phyloP scores from a whole-genome alignment of 2,888 invertebrate genomes.

The Alitta virens region DNA sequence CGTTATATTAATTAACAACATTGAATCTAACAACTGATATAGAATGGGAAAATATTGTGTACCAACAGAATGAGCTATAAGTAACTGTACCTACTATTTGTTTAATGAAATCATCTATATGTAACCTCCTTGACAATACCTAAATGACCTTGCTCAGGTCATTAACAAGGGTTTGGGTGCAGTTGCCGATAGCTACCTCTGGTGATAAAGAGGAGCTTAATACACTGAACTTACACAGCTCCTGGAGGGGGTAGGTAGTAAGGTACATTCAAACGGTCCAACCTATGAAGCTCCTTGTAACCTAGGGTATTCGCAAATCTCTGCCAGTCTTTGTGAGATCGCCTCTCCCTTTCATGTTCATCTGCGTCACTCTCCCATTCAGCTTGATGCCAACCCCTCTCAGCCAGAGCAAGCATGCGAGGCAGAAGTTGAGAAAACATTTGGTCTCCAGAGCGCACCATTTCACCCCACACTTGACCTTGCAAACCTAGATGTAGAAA shows the following conservation, averaged over 20 bases:
- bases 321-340: conserved; percentile 35
- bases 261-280: conserved; percentile 35
- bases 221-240: conserved; percentile 36
- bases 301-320: conserved; percentile 43
- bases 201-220: too few relatives aligned
- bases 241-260: conserved; percentile 48
- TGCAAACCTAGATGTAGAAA: too few relatives aligned
- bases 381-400: conserved; percentile 46
- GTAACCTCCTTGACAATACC: too few relatives aligned
- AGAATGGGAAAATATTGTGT: too few relatives aligned
- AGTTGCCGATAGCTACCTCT: too few relatives aligned
- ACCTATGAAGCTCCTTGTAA: conserved; percentile 36
- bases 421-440: background rate
- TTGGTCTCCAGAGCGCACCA: background rate
- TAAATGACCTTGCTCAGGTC: too few relatives aligned
- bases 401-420: conserved; percentile 32
- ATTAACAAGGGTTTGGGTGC: too few relatives aligned
- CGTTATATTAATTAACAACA: too few relatives aligned
- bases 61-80: too few relatives aligned
- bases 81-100: too few relatives aligned
- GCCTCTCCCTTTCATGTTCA: conserved; percentile 22
- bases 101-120: too few relatives aligned
- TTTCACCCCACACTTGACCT: conserved; percentile 45
- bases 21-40: too few relatives aligned
- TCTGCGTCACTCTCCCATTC: conserved; percentile 29